These are phyloP conservation scores for Gulo gulo DNA, from an alignment of 2,113 vertebrate genomes.

Conservation along the genomic window DNA sequence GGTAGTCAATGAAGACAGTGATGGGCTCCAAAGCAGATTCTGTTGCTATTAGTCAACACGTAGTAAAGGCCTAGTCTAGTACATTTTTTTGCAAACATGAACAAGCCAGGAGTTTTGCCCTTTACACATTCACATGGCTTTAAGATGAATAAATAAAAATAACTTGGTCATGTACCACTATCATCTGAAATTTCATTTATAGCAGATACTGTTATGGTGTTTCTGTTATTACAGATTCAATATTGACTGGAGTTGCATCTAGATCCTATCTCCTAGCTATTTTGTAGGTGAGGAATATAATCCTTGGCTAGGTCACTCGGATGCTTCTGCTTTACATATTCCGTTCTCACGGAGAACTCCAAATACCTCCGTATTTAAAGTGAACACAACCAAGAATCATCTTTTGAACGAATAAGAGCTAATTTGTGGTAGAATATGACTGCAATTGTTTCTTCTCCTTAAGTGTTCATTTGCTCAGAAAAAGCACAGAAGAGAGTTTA, in stretches of 20 bases:
- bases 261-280: constrained; percentile 32
- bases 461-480: constrained; percentile 34
- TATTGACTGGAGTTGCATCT: background rate
- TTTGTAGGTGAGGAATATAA: background rate
- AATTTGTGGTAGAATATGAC: background rate
- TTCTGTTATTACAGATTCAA: constrained; percentile 31
- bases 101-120: background rate
- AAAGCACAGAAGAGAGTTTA: background rate
- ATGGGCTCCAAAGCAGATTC: background rate
- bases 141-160: constrained; percentile 7
- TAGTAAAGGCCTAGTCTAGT: background rate
- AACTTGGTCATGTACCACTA: background rate
- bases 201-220: background rate
- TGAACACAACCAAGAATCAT: background rate
- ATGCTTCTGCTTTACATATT: background rate
- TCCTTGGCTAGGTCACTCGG: background rate
- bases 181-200: constrained; percentile 8
- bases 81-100: background rate
- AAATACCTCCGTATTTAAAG: background rate
- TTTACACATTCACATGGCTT: constrained; percentile 28
- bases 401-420: constrained; percentile 17
- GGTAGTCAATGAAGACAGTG: background rate
- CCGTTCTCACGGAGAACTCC: background rate
- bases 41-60: background rate
- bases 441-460: background rate